These are phyloP conservation scores for Heliocidaris erythrogramma DNA, from an alignment of 35 echinoderm and acorn worm species.

Conservation along the genomic window DNA sequence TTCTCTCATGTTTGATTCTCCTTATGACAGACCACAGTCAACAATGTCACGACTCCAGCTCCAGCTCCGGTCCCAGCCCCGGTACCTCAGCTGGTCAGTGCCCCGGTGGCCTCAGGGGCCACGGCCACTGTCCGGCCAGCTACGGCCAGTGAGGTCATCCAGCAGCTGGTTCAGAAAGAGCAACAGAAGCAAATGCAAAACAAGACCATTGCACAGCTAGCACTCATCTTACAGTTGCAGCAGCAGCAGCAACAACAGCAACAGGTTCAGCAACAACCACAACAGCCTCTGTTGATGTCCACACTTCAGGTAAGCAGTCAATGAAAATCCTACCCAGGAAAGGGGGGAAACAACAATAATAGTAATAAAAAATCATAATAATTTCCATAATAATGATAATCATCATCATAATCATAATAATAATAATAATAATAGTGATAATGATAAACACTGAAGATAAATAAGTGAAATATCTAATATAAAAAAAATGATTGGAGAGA, in stretches of 20 bases:
- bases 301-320: background rate
- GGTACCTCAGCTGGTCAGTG: background rate
- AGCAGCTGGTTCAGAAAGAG: slow-evolving; percentile 45
- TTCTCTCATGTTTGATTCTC: too few relatives aligned
- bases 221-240: slow-evolving; percentile 22
- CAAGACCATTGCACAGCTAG: slow-evolving; percentile 42
- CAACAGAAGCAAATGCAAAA: slow-evolving; percentile 36
- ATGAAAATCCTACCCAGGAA: background rate
- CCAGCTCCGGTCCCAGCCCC: background rate
- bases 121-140: slow-evolving; percentile 9
- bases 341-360: too few relatives aligned
- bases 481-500: too few relatives aligned
- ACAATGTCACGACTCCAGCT: background rate
- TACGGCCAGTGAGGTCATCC: slow-evolving; percentile 34
- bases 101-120: background rate
- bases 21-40: background rate
- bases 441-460: too few relatives aligned
- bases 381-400: too few relatives aligned
- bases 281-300: slow-evolving; percentile 45
- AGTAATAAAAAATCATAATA: too few relatives aligned
- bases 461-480: too few relatives aligned
- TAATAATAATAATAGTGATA: too few relatives aligned
- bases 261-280: slow-evolving; percentile 48
- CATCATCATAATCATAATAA: too few relatives aligned
- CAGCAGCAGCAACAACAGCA: slow-evolving; percentile 55